A percentile compares a stretch with the other conserved stretches of the same genome.
phyloP scores from a whole-genome alignment of 2,888 invertebrate genomes.

The Caenorhabditis sinica region DNA sequence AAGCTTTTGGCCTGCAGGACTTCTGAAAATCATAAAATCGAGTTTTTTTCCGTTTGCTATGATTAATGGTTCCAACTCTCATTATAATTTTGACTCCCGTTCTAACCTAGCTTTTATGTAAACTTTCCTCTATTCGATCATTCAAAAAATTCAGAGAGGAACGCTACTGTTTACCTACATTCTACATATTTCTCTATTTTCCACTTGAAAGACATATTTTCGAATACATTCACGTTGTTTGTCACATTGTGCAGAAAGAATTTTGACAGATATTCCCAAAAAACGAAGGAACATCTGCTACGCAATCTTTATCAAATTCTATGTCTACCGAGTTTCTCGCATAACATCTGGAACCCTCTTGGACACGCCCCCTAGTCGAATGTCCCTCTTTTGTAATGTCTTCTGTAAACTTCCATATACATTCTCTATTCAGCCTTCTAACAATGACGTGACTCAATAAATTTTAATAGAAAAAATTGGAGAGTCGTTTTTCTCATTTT shows the following conservation, averaged over 20 bases:
- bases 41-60: neutral
- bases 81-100: too few relatives aligned
- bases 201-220: constrained; percentile 33
- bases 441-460: constrained; percentile 39
- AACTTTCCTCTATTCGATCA: too few relatives aligned
- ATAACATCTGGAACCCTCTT: neutral
- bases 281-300: too few relatives aligned
- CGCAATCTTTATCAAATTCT: neutral
- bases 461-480: constrained; percentile 12
- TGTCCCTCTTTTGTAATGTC: neutral
- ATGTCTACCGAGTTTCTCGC: too few relatives aligned
- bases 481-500: constrained; percentile 38
- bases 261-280: neutral
- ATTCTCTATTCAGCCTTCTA: constrained; percentile 31
- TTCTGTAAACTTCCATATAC: neutral
- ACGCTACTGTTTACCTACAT: constrained; percentile 28
- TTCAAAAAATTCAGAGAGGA: neutral
- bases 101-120: too few relatives aligned
- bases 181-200: constrained; percentile 26
- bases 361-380: neutral
- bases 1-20: too few relatives aligned
- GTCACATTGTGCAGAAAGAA: neutral
- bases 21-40: too few relatives aligned
- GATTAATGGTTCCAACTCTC: neutral
- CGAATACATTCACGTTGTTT: constrained; percentile 5